Conservation (phyloP, 2,113 vertebrate species). For the Gymnogyps californianus region DNA sequence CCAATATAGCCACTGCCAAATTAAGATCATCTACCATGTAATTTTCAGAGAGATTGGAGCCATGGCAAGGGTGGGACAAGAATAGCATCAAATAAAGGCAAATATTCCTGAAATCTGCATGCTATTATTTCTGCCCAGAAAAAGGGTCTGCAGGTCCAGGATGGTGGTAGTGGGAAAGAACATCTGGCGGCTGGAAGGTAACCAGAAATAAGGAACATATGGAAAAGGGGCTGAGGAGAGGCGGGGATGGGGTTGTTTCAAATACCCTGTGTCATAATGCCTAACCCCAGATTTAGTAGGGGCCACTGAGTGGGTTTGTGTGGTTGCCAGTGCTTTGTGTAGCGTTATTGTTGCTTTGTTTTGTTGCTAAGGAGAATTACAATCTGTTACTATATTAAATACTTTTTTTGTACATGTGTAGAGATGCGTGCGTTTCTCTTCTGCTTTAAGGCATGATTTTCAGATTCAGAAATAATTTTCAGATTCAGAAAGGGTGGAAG, state of each 20-base stretch:
- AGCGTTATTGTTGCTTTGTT: conserved; percentile 35
- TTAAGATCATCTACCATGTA: not conserved
- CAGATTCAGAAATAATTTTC: conserved; percentile 37
- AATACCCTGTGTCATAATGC: conserved; percentile 20
- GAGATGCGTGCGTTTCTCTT: not conserved
- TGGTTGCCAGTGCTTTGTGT: conserved; percentile 30
- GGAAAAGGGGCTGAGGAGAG: conserved; percentile 1
- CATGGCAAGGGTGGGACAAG: conserved; percentile 9
- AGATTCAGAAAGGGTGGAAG: not conserved
- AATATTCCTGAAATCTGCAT: conserved; percentile 51
- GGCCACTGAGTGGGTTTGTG: conserved; percentile 8
- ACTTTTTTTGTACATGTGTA: accelerated
- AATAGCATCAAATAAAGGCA: conserved; percentile 64
- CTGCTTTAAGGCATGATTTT: not conserved
- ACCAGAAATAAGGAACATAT: conserved; percentile 63
- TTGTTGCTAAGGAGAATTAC: conserved; percentile 45
- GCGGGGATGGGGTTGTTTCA: conserved; percentile 19
- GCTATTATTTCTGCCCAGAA: conserved; percentile 52
- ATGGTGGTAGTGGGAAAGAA: conserved; percentile 50
- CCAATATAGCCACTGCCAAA: not conserved
- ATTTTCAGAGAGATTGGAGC: not conserved
- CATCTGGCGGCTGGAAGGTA: conserved; percentile 59
- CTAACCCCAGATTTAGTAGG: conserved; percentile 42
- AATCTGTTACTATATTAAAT: conserved; percentile 2
- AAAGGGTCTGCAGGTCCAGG: conserved; percentile 48